Percentiles rank a stretch among this genome's conserved stretches.
These are phyloP conservation scores for Orchesella cincta DNA, from an alignment of 1,140 invertebrate species.

Conservation along the genomic window DNA sequence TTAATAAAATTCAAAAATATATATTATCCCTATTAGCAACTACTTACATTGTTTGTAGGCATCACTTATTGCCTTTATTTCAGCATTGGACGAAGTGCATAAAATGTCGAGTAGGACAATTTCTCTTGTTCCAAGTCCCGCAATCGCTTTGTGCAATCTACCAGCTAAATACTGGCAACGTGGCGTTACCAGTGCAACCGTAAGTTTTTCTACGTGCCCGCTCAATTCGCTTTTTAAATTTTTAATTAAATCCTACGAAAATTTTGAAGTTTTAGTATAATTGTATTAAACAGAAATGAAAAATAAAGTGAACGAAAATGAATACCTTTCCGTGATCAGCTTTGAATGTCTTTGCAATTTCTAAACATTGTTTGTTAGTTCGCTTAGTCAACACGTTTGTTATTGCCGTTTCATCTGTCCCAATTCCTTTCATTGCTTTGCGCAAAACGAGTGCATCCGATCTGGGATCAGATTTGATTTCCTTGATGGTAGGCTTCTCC, in stretches of 20 bases:
- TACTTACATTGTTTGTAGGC: neutral
- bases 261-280: neutral
- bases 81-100: neutral
- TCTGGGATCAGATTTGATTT: constrained; percentile 60
- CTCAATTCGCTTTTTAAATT: neutral
- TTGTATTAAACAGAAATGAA: neutral
- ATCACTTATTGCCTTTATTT: neutral
- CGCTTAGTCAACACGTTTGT: constrained; percentile 74
- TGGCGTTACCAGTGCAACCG: neutral
- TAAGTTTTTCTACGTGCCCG: neutral
- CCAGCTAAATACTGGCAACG: neutral
- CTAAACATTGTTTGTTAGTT: constrained; percentile 71
- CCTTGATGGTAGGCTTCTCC: constrained; percentile 55
- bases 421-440: constrained; percentile 82
- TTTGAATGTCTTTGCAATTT: constrained; percentile 72
- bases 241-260: neutral
- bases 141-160: neutral
- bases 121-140: neutral
- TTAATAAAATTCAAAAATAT: neutral
- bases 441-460: constrained; percentile 76
- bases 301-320: neutral
- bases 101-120: neutral
- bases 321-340: constrained; percentile 76
- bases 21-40: neutral
- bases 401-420: constrained; percentile 79